A percentile compares a stretch with the other conserved stretches of the same genome.
Conservation (phyloP, 2,888 invertebrate species). For the Mylabris sibirica region DNA sequence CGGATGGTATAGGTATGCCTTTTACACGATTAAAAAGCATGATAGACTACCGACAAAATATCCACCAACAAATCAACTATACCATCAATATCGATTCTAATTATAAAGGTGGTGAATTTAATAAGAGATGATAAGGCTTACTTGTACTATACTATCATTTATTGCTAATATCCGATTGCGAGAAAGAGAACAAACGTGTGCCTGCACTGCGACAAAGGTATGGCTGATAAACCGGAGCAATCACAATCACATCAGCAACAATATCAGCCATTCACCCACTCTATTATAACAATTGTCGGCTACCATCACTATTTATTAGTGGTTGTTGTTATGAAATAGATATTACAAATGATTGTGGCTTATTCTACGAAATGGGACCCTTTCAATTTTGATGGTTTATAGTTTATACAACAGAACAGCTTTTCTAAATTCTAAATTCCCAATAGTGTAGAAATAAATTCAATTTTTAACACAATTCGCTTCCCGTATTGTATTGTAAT, state of each 20-base stretch:
- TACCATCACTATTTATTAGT: constrained; percentile 19
- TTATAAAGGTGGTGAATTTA: not conserved
- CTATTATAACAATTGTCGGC: constrained; percentile 48
- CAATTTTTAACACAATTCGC: no score
- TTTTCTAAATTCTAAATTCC: no score
- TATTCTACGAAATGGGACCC: no score
- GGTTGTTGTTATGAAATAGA: no score
- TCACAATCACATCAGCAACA: constrained; percentile 59
- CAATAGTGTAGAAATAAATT: no score
- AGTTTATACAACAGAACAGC: no score
- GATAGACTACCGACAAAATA: not conserved
- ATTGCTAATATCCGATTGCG: constrained; percentile 33
- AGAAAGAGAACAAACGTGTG: constrained; percentile 19
- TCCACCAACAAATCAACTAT: not conserved
- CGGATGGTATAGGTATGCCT: not conserved
- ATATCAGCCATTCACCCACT: constrained; percentile 57
- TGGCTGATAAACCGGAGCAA: constrained; percentile 57
- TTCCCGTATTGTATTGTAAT: no score
- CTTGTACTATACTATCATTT: constrained; percentile 18
- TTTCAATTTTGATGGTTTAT: no score
- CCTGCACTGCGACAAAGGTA: constrained; percentile 51
- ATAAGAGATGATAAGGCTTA: constrained; percentile 20
- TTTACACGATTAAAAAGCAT: constrained; percentile 2
- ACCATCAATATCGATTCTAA: no score
- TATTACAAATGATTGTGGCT: constrained; percentile 32